Evolutionary conservation across 2,888 invertebrate genomes (phyloP), one percentile per base, ranked within the genome.

Genomic region (Lasioglossum villosulum): DNA sequence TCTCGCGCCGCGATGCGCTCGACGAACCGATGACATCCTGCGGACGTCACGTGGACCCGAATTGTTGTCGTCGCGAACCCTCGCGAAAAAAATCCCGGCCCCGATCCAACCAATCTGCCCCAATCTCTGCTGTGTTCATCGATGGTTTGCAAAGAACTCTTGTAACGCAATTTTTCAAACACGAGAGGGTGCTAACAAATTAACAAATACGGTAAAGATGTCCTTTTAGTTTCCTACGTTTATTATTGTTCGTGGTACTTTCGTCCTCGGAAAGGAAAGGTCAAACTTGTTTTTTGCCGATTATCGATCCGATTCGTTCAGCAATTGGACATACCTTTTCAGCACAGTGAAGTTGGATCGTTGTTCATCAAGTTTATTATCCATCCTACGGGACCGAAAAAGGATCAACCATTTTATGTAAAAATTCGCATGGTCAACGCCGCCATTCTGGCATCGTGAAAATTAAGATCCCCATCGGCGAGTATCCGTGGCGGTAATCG

Each of bases 11-110:
- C 48, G 52, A 37, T 19, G 63, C 75, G 27, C 48, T 45, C 70
- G 39, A 27, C n/a, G 71, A 19, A 45, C 68, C 73, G 52, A 76
- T 74, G 74, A 56, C 71, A 79, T 42, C 23, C 63, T 19, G 34
- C 39, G 48, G 80, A 83, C 56, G 37, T 52, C 75, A 52, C 70
- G 71, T 75, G 56, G 56, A 78, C 70, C 66, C n/a, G 66, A 76
- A 66, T 63, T 42, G 63, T 48, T 4, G 39, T 59, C 16, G 37
- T 63, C 82, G 81, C n/a, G 73, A 37, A 66, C 66, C n/a, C 19
- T 66, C 19, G 19, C 19, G 34, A 66, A 30, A 23, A 52, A 52
- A 52, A 52, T 52, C 52, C 52, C 23, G 52, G 23, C 10, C 52
- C 23, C 23, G 23, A 52, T 52, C 23, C 23, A 10, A 23, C 23